Percentiles rank a stretch among this genome's conserved stretches.
These are phyloP conservation scores for Eucidaris tribuloides DNA, from an alignment of 35 echinoderm and acorn worm genomes.

Conservation along the genomic window DNA sequence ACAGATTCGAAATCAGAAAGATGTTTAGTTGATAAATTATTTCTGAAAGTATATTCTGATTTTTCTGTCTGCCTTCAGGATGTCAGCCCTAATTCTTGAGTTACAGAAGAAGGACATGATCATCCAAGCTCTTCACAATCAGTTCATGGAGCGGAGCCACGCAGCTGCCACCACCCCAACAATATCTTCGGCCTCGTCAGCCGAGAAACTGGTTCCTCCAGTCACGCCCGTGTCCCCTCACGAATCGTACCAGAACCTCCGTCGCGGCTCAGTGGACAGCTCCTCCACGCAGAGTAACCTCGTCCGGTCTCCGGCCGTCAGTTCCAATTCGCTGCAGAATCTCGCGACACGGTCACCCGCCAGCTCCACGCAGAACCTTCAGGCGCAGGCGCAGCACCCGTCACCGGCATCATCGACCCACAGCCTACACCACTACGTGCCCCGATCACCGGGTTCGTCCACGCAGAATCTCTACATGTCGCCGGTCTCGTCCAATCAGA, in stretches of 20 bases:
- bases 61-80: conserved; percentile 35
- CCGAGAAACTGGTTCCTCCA: neutral
- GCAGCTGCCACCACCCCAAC: conserved; percentile 30
- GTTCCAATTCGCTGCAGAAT: conserved; percentile 40
- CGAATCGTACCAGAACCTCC: conserved; percentile 18
- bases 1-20: too few relatives aligned
- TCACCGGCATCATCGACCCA: conserved; percentile 68
- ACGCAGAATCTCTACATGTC: conserved; percentile 49
- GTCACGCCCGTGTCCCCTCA: neutral
- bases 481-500: conserved; percentile 36
- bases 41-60: too few relatives aligned
- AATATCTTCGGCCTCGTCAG: conserved; percentile 33
- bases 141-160: conserved; percentile 60
- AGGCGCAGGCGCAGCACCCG: conserved; percentile 9
- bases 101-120: conserved; percentile 72
- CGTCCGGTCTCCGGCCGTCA: conserved; percentile 60
- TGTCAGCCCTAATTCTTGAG: conserved; percentile 61
- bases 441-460: conserved; percentile 54
- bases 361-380: conserved; percentile 41
- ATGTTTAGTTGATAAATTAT: too few relatives aligned
- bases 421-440: neutral
- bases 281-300: conserved; percentile 77
- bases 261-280: conserved; percentile 22
- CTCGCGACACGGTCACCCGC: neutral
- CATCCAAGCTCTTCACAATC: conserved; percentile 68